Evolutionary conservation across 1,140 invertebrate species (phyloP), one percentile per base, ranked within the genome.

Genomic region (Holotrichia oblita): DNA sequence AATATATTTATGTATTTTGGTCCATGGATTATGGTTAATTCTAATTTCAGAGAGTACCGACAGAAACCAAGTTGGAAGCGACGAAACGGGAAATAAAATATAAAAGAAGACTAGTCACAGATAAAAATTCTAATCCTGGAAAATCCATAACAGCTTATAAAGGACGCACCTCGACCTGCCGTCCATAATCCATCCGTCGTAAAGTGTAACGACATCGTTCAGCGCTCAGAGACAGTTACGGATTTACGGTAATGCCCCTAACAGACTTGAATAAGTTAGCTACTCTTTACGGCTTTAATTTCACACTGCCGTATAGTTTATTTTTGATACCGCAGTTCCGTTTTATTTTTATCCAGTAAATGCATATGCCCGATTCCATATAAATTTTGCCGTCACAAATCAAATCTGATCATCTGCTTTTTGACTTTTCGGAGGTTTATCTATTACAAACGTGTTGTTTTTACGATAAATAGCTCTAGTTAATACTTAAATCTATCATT

Each of bases 121-220:
- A 55, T 55, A 55, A 55, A 55, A 55, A 55, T 55, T 55, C 48
- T 55, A 55, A 55, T 55, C 48, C 48, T 14, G 48, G 48, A 55
- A 76, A 76, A 48, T 76, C 73, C 48, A 76, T 48, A 24, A 48
- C 41, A 76, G 73, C 73, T 76, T 76, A 77, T 77, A 59, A 77
- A 55, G 61, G 76, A 77, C 42, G 59, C 79, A 77, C 81, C 76
- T 77, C 40, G 61, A 73, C 77, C 76, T 79, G 79, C 79, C 81
- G 80, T 81, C 79, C 79, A 80, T 82, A 82, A 82, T 82, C 82
- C 82, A 79, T 80, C 76, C 81, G 80, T 82, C 82, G 80, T 82
- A 81, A 82, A 81, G 79, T 75, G 82, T 81, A 82, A 82, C 78
- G 81, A 80, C 82, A 81, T 82, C 80, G 80, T 81, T 80, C 78